These are phyloP conservation scores for Pterophyllum scalare DNA, from an alignment of 2,113 vertebrate species.

Conservation along the genomic window DNA sequence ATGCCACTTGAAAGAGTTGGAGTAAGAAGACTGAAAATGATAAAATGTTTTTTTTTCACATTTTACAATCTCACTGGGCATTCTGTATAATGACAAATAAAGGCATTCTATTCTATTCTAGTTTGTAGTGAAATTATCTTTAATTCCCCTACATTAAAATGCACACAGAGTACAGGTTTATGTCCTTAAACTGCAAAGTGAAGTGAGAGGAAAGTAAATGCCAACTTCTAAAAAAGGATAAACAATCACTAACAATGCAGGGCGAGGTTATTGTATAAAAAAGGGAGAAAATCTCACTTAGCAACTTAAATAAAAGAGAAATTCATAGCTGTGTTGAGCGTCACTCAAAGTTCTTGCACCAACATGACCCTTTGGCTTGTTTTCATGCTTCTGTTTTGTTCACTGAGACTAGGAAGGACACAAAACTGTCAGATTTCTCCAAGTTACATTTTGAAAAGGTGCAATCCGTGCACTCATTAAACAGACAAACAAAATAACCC, in stretches of 20 bases:
- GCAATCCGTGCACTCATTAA: slow-evolving; percentile 24
- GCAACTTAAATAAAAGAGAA: not conserved
- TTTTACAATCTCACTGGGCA: no score
- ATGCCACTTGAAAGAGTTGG: not conserved
- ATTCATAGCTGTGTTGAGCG: not conserved
- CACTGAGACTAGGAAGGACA: not conserved
- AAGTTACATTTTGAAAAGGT: slow-evolving; percentile 2
- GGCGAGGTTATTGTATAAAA: not conserved
- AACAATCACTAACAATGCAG: not conserved
- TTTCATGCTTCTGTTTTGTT: slow-evolving; percentile 6
- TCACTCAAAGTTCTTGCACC: not conserved
- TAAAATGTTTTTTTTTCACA: not conserved
- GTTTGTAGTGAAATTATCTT: not conserved
- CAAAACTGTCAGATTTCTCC: slow-evolving; percentile 8
- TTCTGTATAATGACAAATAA: no score
- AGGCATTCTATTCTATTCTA: no score
- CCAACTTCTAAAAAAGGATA: not conserved
- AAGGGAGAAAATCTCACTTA: not conserved
- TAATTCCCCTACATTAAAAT: not conserved
- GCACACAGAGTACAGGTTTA: not conserved
- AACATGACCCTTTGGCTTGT: slow-evolving; percentile 20
- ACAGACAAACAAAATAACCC: slow-evolving; percentile 19
- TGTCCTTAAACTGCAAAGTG: not conserved
- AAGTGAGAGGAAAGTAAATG: not conserved
- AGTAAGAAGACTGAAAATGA: not conserved